These are phyloP conservation scores for Patella caerulea DNA, from an alignment of 2,888 invertebrate species.

Conservation along the genomic window DNA sequence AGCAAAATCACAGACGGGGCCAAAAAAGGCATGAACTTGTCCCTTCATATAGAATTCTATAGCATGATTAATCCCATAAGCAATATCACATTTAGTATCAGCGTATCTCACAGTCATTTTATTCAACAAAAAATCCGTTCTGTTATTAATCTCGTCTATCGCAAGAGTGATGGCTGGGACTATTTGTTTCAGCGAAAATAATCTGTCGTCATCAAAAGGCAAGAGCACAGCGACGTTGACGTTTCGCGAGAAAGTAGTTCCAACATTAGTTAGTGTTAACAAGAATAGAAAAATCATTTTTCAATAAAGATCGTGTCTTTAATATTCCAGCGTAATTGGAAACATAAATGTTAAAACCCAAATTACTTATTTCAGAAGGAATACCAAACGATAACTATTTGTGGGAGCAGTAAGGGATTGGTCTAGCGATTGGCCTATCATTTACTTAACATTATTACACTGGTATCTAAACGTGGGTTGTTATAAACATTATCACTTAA, in stretches of 20 bases:
- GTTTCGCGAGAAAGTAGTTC: background rate
- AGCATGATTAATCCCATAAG: conserved; percentile 54
- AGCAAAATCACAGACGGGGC: conserved; percentile 75
- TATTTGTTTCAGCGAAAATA: conserved; percentile 53
- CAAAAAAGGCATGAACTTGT: conserved; percentile 58
- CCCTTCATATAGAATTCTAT: conserved; percentile 51
- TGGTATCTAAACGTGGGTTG: too few species aligned
- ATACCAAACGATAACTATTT: too few species aligned
- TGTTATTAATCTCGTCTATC: conserved; percentile 39
- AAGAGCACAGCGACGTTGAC: conserved; percentile 52
- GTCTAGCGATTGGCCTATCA: too few species aligned
- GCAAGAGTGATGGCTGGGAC: conserved; percentile 65
- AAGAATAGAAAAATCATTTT: too few species aligned
- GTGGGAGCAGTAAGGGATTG: too few species aligned
- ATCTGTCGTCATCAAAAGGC: conserved; percentile 42
- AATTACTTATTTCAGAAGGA: too few species aligned
- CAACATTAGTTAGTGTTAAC: too few species aligned
- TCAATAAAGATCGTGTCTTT: too few species aligned
- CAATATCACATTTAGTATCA: conserved; percentile 51
- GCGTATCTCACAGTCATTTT: conserved; percentile 42
- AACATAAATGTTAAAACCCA: too few species aligned
- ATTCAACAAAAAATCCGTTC: conserved; percentile 18
- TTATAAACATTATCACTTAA: too few species aligned
- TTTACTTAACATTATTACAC: too few species aligned
- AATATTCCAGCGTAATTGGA: too few species aligned